Evolutionary conservation across 2,888 invertebrate genomes (phyloP), one percentile per base, ranked within the genome.

Genomic region (Oligia fasciuncula): DNA sequence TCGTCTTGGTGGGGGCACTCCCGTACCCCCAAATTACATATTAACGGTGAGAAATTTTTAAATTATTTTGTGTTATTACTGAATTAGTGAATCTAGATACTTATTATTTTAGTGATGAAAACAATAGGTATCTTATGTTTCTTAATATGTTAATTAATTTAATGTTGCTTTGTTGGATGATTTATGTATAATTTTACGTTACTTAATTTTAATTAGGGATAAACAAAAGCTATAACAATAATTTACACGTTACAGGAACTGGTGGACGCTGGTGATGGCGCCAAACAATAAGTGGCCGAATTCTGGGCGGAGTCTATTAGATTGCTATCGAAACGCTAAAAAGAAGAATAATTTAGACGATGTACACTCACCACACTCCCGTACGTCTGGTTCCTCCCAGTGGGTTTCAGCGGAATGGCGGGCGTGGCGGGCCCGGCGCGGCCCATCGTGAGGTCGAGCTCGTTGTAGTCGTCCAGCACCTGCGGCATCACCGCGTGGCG

Each of bases 391-490:
- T 76, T 80, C 46, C 49, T 68, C 19, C 67, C 76, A 3, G 68
- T 46, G 23, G n/a, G 4, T 2, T 65, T 19, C 1, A 40, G 40
- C 17, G 68, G 19, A 6, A 40, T 0, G 19, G 14, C 3, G 1
- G 49, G 54, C 9, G 46, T 0, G 19, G 14, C 3, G 1, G 49
- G 54, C 0, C 14, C 1, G 14, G 35, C 3, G 4, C 4, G n/a
- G 17, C 11, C 14, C 17, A 73, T 46, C 6, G 2, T 11, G 4
- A 84, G 29, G 51, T 84, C 85, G 3, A 73, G 57, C 40, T 84
- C 84, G 54, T 84, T 77, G 57, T 23, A 54, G 29, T 84, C 85
- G 29, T 81, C 78, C 19, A 65, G 13, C 8, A 63, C 62, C 29
- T 78, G 78, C 66, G 66, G 40, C 71, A 74, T 46, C 17, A 68